A percentile compares a stretch with the other conserved stretches of the same genome.
Evolutionary conservation across 37 sponge, comb jelly and placozoan genomes (phyloP).

Genomic region (Beroe ovata): DNA sequence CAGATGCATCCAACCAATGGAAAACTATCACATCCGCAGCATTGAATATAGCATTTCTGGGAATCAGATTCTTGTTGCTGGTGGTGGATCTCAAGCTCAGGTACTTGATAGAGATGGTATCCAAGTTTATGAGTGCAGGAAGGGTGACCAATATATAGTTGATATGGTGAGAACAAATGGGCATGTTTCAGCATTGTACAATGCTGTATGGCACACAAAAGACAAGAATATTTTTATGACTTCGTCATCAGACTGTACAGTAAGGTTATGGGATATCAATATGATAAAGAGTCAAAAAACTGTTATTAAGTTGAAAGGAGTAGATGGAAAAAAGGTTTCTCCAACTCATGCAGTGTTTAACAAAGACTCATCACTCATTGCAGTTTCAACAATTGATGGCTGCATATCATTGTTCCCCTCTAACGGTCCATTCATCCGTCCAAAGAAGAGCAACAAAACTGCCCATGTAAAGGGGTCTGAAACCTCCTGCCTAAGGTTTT

Average conservation of each 20-base stretch:
- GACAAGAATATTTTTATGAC: constrained; percentile 80
- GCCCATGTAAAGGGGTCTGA: constrained; percentile 80
- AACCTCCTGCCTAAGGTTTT: constrained; percentile 78
- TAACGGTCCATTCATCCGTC: constrained; percentile 71
- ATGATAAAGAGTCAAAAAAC: constrained; percentile 78
- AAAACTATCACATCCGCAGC: constrained; percentile 81
- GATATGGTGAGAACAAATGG: constrained; percentile 95
- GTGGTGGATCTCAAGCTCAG: constrained; percentile 90
- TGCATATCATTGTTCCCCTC: constrained; percentile 10
- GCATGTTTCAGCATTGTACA: constrained; percentile 83
- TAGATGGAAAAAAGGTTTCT: constrained; percentile 74
- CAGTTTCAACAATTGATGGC: constrained; percentile 66
- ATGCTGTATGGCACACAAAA: constrained; percentile 87
- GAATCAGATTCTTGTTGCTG: constrained; percentile 76
- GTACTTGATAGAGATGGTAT: constrained; percentile 90
- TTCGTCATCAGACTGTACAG: constrained; percentile 83
- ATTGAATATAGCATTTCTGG: constrained; percentile 86
- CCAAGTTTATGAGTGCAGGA: constrained; percentile 76
- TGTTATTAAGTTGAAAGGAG: constrained; percentile 80
- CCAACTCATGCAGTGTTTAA: constrained; percentile 29
- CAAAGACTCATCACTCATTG: constrained; percentile 51
- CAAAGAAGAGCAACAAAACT: constrained; percentile 72
- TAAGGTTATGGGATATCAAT: constrained; percentile 87
- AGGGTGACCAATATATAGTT: constrained; percentile 88
- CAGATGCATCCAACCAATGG: constrained; percentile 78